Evolutionary conservation across 2,888 invertebrate species (phyloP).

Genomic region (Malthinus flaveolus): DNA sequence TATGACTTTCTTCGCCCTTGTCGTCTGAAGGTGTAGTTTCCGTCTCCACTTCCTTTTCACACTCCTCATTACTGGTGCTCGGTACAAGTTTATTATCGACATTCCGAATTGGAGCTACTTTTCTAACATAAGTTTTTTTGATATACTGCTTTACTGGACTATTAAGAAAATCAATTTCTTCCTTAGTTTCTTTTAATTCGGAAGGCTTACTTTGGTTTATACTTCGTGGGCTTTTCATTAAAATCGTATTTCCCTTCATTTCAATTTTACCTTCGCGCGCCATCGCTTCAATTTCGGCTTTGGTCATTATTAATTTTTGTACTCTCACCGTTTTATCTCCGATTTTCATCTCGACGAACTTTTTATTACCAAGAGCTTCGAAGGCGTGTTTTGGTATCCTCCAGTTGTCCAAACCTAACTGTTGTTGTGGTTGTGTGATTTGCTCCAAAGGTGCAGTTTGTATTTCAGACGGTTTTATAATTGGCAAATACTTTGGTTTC

Average conservation of each 20-base stretch:
- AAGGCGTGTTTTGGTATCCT: slow-evolving; percentile 42
- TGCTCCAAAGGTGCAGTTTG: slow-evolving; percentile 35
- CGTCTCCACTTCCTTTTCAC: not conserved
- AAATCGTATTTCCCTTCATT: slow-evolving; percentile 57
- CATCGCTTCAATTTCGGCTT: slow-evolving; percentile 69
- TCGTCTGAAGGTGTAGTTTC: no score
- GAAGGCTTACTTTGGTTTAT: not conserved
- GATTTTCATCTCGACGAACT: slow-evolving; percentile 49
- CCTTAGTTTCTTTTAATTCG: not conserved
- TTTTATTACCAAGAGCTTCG: slow-evolving; percentile 44
- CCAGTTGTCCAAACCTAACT: slow-evolving; percentile 39
- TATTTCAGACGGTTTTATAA: slow-evolving; percentile 22
- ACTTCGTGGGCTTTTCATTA: slow-evolving; percentile 36
- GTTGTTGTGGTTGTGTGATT: slow-evolving; percentile 29
- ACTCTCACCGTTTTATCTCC: slow-evolving; percentile 67
- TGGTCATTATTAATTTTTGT: slow-evolving; percentile 68
- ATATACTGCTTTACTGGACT: slow-evolving; percentile 22
- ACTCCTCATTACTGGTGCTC: not conserved
- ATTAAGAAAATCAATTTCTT: not conserved
- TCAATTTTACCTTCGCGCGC: slow-evolving; percentile 67
- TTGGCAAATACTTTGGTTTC: slow-evolving; percentile 29
- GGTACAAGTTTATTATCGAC: not conserved
- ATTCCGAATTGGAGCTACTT: slow-evolving; percentile 4
- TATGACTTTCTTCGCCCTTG: no score
- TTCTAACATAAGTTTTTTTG: slow-evolving; percentile 36